These are phyloP conservation scores for Thunnus albacares DNA, from an alignment of 2,797 vertebrate genomes.

Conservation along the genomic window DNA sequence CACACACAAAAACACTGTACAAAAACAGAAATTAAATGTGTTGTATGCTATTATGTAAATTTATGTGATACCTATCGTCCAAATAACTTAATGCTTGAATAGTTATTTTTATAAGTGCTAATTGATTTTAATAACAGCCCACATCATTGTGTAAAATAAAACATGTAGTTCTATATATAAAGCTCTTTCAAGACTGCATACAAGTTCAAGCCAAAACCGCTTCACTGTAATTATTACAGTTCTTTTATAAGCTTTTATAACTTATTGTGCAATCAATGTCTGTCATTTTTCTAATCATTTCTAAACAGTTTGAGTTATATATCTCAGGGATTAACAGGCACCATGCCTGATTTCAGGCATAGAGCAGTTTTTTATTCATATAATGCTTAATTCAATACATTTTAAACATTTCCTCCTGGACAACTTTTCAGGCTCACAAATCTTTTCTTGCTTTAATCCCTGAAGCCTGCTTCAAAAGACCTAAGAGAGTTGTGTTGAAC, in stretches of 20 bases:
- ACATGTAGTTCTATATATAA: background rate
- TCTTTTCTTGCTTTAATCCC: too few species aligned
- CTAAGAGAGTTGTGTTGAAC: background rate
- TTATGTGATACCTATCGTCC: background rate
- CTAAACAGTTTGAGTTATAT: background rate
- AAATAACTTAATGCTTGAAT: background rate
- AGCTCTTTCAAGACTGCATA: background rate
- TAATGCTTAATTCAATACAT: too few species aligned
- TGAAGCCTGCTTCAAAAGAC: background rate
- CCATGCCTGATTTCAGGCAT: too few species aligned
- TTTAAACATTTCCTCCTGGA: too few species aligned
- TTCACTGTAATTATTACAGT: background rate
- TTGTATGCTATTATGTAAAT: slow-evolving; percentile 15
- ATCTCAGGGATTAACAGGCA: too few species aligned
- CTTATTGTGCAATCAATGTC: background rate
- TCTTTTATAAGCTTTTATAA: background rate
- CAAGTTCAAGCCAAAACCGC: background rate
- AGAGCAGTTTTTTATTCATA: too few species aligned
- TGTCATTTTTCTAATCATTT: background rate
- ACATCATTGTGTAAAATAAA: background rate
- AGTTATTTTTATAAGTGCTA: background rate
- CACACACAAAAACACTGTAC: slow-evolving; percentile 1
- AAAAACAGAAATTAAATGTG: slow-evolving; percentile 1
- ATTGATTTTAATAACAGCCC: background rate
- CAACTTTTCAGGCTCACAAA: too few species aligned